Conservation (phyloP, 37 sponge, comb jelly and placozoan genomes). For the Cladorhizidae sp. region DNA sequence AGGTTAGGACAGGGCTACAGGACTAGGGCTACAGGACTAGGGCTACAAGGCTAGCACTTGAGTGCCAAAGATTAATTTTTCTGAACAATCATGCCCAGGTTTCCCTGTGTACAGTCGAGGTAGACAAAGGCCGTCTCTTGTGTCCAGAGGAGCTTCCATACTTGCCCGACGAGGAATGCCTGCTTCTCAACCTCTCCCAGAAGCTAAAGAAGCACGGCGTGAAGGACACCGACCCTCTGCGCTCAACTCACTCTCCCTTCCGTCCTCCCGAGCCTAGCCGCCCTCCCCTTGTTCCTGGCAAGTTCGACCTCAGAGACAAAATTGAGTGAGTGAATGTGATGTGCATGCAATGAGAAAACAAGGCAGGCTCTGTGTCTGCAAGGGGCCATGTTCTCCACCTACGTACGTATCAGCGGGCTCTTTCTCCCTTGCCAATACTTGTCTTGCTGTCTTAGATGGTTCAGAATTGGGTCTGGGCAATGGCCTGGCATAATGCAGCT, state of each 20-base stretch:
- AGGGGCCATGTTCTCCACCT: too few species aligned
- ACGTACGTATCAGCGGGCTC: too few species aligned
- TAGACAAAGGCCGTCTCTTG: slow-evolving; percentile 52
- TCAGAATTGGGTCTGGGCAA: too few species aligned
- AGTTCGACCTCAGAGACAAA: not conserved
- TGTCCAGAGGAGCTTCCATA: slow-evolving; percentile 71
- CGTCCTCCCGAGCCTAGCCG: not conserved
- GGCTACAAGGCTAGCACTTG: too few species aligned
- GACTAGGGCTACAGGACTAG: too few species aligned
- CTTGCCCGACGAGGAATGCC: slow-evolving; percentile 60
- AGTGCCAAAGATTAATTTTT: too few species aligned
- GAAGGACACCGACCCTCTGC: slow-evolving; percentile 35
- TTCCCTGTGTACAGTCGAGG: slow-evolving; percentile 74
- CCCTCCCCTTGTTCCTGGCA: not conserved
- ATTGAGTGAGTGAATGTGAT: not conserved
- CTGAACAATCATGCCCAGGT: slow-evolving; percentile 29
- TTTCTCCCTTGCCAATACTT: too few species aligned
- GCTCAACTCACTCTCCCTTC: slow-evolving; percentile 18
- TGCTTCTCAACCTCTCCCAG: slow-evolving; percentile 38
- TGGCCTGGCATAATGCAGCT: too few species aligned
- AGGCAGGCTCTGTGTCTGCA: too few species aligned
- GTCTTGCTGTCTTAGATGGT: too few species aligned
- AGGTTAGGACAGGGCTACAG: too few species aligned
- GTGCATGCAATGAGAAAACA: too few species aligned
- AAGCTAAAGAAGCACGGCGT: slow-evolving; percentile 23